Base-by-base conservation (phyloP, 2,888 invertebrate species). In the Dryobota labecula region DNA sequence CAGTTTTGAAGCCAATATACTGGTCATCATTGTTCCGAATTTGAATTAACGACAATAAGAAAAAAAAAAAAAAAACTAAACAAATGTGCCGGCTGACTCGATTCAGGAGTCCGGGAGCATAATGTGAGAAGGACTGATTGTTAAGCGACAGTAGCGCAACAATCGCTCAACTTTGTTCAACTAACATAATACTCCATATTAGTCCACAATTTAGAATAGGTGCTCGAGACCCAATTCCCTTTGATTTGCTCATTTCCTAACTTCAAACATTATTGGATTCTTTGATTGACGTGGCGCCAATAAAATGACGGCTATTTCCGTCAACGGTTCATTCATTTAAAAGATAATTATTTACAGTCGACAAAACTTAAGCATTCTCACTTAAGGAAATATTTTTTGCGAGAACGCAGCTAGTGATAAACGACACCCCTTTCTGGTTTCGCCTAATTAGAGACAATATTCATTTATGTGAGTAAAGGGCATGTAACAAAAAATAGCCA, bases 241-340 rank as follows among this genome's bases (percentile, higher is more conserved):
- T 76, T 47, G 33, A 62, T 61, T 65, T 24, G 11, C 20, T 49
- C 62, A 62, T 62, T 79, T 47, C 36, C n/a, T 4, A 45, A 51
- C 61, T 57, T 76, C 65, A 65, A 78, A 65, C 60, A 43, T 41
- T 57, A 79, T 76, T 62, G 33, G 27, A 56, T 57, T 43, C 64
- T 72, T 54, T 70, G 63, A 75, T 62, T 62, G 61, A 41, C 36
- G 45, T 20, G 15, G n/a, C 24, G 38, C 41, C 41, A 56, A 51
- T 45, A 41, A 20, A n/a, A 41, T 45, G 45, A 47, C 18, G 45
- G 27, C 3, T 4, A 73, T 73, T 73, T 63, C 54, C 27, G 2
- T 45, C 27, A 51, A 54, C 20, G 36, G 62, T 60, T 76, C 20
- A 54, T 57, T 73, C 20, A 57, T 33, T 79, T 61, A 64, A 74